These are phyloP conservation scores for Gnathonemus echidnorhynchus DNA, from an alignment of 2,113 vertebrate species.

Conservation along the genomic window DNA sequence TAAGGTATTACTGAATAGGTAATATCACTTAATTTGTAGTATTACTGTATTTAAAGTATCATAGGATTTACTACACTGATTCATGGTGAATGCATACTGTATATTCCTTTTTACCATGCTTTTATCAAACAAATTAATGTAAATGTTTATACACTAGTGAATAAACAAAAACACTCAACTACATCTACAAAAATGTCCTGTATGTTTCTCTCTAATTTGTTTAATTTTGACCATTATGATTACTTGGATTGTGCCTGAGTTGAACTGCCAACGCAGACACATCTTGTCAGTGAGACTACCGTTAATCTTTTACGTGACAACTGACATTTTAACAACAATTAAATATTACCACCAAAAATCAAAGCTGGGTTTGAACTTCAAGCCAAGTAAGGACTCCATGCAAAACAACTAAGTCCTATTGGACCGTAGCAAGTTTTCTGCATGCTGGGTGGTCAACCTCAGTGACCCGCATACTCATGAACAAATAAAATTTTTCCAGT, in stretches of 20 bases:
- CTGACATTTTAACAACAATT: not conserved
- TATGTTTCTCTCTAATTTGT: not conserved
- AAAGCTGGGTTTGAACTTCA: not conserved
- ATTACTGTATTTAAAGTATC: not conserved
- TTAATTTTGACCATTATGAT: not conserved
- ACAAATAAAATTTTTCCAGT: not conserved
- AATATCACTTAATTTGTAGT: not conserved
- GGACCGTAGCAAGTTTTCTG: not conserved
- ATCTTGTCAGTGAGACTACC: not conserved
- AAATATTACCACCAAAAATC: not conserved
- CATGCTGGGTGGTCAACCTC: not conserved
- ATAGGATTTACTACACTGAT: not conserved
- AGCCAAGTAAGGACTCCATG: not conserved
- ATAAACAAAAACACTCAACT: not conserved
- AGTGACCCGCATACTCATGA: not conserved
- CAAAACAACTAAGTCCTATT: not conserved
- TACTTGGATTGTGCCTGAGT: not conserved
- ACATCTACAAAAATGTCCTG: not conserved
- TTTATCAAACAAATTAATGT: not conserved
- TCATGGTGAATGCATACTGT: not conserved
- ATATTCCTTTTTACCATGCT: not conserved
- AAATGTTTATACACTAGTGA: not conserved
- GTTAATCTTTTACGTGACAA: not conserved
- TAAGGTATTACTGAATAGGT: not conserved
- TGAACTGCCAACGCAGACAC: not conserved